Base-by-base conservation (phyloP, 92 coral and sea anemone species). In the Porites lobata region DNA sequence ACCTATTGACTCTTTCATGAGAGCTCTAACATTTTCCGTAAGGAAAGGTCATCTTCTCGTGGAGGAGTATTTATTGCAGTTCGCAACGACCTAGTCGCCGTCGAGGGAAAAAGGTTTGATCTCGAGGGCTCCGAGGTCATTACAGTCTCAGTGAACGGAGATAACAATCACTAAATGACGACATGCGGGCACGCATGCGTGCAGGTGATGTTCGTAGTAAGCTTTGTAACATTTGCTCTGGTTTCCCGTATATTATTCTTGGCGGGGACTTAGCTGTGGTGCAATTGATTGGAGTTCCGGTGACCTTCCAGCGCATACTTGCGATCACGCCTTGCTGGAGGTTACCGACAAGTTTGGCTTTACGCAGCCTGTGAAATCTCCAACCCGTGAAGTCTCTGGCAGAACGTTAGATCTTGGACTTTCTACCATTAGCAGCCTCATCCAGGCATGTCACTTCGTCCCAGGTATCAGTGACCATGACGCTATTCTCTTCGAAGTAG, bases 391-490 rank as follows among this genome's bases (percentile, higher is more conserved):
- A 24, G 32, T 38, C 22, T 67, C 29, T 6, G 84, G 70, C 21
- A 82, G 90, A 64, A 85, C 92, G 19, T 82, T 89, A 15, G 86
- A 85, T 71, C 77, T 85, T 19, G 89, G 58, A 50, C 65, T 89
- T 53, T 88, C 87, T 58, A 84, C 92, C 68, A 71, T 53, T 7
- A 63, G 64, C 77, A 89, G 85, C 61, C 81, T 89, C 63, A 83
- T 89, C 85, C 85, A 85, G 61, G 78, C 89, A 63, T 86, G 89
- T 64, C 90, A 67, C 72, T 85, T 89, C 56, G 85, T 54, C 24
- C 80, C 89, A 26, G 84, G 92, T 47, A 89, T 84, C 54, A 84
- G 80, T 62, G 72, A 84, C 69, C 86, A 89, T 18, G 85, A 89
- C 66, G 85, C 92, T 51, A 54, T 89, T 43, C 85, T 71, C 66